A percentile compares a stretch with the other conserved stretches of the same genome.
Conservation (phyloP, 2,797 vertebrate species). For the Tiaroga cobitis region DNA sequence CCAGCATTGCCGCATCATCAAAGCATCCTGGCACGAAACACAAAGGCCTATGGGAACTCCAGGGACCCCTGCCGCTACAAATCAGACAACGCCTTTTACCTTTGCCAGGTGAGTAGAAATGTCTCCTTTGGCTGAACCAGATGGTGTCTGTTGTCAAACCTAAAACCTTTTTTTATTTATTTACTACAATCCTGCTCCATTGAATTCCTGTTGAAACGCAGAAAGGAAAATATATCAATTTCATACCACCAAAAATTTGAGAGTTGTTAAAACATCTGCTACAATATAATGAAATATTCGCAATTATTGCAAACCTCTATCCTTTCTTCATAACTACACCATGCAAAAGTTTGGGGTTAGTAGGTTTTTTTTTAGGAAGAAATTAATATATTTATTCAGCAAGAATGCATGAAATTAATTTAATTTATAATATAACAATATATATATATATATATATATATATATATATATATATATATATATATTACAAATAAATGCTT, state of each 20-base stretch:
- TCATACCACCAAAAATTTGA: background rate
- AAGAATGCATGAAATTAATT: background rate
- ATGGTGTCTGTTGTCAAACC: background rate
- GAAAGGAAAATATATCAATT: background rate
- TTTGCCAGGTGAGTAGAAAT: constrained; percentile 13
- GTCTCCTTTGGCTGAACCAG: constrained; percentile 31
- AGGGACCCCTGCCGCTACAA: background rate
- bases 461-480: no score
- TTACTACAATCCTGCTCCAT: background rate
- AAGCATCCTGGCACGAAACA: constrained; percentile 38
- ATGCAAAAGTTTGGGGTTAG: background rate
- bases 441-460: no score
- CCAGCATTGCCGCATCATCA: constrained; percentile 32
- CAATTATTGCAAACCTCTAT: no score
- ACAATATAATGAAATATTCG: background rate
- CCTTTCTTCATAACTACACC: no score
- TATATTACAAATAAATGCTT: background rate
- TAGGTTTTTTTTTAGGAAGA: no score
- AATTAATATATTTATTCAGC: no score
- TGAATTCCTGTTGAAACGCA: background rate
- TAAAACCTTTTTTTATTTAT: background rate
- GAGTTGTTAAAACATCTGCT: background rate
- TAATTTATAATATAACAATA: background rate
- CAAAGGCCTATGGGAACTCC: constrained; percentile 28
- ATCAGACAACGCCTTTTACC: constrained; percentile 13